phyloP scores from a whole-genome alignment of 2,113 vertebrate genomes.

The Hemibagrus wyckioides region DNA sequence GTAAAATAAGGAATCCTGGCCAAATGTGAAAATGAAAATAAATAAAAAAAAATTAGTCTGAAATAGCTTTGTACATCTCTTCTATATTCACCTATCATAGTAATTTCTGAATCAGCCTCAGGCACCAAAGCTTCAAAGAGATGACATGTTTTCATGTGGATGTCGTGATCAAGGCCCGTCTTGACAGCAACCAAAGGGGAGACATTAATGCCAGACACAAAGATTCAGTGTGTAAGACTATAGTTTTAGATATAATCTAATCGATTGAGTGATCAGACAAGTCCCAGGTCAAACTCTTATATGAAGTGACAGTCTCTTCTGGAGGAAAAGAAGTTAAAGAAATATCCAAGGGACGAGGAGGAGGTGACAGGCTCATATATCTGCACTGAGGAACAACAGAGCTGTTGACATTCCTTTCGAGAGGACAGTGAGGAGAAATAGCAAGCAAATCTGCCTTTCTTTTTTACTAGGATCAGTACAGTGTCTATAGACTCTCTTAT shows the following conservation, averaged over 20 bases:
- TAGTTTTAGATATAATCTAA: neutral
- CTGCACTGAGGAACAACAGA: neutral
- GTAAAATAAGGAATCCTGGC: neutral
- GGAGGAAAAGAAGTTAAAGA: neutral
- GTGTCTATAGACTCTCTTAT: neutral
- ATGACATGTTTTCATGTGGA: neutral
- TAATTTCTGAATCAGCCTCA: slow-evolving; percentile 8
- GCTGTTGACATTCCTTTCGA: neutral
- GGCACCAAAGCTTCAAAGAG: slow-evolving; percentile 15
- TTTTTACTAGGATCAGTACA: neutral
- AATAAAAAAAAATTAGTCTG: neutral
- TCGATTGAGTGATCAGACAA: neutral
- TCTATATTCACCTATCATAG: neutral
- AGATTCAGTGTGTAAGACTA: neutral
- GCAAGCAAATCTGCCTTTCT: neutral
- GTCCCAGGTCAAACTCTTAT: too few species aligned
- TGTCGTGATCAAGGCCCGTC: neutral
- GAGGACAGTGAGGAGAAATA: neutral
- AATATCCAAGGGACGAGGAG: neutral
- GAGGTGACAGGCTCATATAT: neutral
- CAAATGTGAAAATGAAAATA: neutral
- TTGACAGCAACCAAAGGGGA: neutral
- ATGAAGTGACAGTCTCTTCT: neutral
- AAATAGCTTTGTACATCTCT: neutral
- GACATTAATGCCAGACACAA: too few species aligned